A percentile compares a stretch with the other conserved stretches of the same genome.
Conservation (phyloP, 2,113 vertebrate genomes). For the Ailuropoda melanoleuca region DNA sequence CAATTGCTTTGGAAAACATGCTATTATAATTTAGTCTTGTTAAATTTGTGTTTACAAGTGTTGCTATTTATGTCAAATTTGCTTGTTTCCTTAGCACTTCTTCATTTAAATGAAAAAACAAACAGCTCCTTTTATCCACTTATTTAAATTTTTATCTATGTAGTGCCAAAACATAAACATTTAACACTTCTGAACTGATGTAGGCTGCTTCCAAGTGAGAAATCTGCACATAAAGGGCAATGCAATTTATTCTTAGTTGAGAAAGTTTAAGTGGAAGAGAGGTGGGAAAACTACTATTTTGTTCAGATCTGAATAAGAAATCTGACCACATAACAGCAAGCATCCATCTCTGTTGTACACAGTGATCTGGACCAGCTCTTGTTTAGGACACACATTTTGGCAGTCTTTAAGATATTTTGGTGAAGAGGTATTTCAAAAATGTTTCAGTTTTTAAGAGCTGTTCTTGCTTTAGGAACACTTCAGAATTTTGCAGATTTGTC, state of each 20-base stretch:
- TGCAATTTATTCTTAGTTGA: conserved; percentile 63
- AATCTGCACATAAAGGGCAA: conserved; percentile 54
- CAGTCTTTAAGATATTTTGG: conserved; percentile 42
- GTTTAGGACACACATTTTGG: neutral
- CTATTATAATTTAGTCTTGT: conserved; percentile 57
- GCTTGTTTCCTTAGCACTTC: conserved; percentile 53
- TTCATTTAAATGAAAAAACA: conserved; percentile 57
- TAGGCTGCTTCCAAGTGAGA: conserved; percentile 55
- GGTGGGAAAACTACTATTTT: conserved; percentile 77
- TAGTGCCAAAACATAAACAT: conserved; percentile 58
- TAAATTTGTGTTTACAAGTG: conserved; percentile 56
- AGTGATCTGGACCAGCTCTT: conserved; percentile 68
- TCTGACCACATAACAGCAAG: conserved; percentile 76
- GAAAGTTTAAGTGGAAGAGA: neutral
- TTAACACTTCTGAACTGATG: conserved; percentile 56
- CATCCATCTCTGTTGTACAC: conserved; percentile 83
- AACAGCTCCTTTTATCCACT: conserved; percentile 12
- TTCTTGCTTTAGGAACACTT: conserved; percentile 45
- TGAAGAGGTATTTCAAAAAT: conserved; percentile 58
- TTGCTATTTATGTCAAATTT: conserved; percentile 62
- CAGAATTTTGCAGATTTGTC: conserved; percentile 38
- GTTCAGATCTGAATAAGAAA: conserved; percentile 85
- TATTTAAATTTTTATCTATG: conserved; percentile 63
- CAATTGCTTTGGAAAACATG: conserved; percentile 47
- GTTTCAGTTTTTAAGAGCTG: conserved; percentile 71